Conservation (phyloP, 2,888 invertebrate species). For the Coecobrya sp. region DNA sequence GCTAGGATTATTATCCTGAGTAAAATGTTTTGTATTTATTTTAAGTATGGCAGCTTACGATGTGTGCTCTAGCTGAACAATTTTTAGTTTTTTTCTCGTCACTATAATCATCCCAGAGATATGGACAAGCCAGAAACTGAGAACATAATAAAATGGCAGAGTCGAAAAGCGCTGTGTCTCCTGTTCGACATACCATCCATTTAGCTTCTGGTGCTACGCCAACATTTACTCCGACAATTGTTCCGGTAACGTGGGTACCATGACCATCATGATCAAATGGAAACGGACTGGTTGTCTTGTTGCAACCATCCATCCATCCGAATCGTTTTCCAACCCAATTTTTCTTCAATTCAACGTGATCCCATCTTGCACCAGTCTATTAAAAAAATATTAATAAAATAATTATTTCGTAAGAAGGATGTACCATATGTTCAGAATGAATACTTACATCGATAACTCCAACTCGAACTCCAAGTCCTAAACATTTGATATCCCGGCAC, state of each 20-base stretch:
- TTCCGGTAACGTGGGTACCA: neutral
- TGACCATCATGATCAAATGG: neutral
- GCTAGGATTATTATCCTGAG: too few species aligned
- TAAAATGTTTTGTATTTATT: too few species aligned
- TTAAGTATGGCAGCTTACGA: too few species aligned
- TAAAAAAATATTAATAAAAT: neutral
- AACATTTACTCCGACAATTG: neutral
- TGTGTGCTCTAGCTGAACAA: neutral
- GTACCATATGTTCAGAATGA: too few species aligned
- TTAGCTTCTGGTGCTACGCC: neutral
- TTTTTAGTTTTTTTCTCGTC: neutral
- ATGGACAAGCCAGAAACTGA: neutral
- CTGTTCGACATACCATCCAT: neutral
- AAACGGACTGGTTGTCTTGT: neutral
- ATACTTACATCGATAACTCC: constrained; percentile 4
- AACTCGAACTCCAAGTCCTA: neutral
- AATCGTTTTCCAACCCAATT: neutral
- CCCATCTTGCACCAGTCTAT: neutral
- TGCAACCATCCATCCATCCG: neutral
- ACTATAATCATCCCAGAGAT: neutral
- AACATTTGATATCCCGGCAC: neutral
- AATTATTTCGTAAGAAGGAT: too few species aligned
- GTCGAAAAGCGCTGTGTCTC: neutral
- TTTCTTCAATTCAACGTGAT: neutral
- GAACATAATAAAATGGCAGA: neutral